Percentiles rank a stretch among this genome's conserved stretches.
phyloP scores from a whole-genome alignment of 1,140 invertebrate species.

The Drosophila hydei region DNA sequence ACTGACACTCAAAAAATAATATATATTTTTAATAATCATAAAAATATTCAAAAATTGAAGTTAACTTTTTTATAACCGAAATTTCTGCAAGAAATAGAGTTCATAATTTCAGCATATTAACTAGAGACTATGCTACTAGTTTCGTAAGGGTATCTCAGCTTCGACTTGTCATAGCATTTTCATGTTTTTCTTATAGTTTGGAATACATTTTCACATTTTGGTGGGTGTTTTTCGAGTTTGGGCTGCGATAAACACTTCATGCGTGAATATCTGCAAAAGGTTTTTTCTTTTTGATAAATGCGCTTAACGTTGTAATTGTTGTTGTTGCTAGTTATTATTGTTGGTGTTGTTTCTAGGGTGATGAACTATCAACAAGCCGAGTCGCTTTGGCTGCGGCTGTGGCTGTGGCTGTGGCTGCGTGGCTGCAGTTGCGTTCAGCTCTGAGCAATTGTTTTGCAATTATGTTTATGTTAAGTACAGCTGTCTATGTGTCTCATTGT shows the following conservation, averaged over 20 bases:
- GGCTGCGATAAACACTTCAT: slow-evolving; percentile 80
- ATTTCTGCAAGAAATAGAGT: too few relatives aligned
- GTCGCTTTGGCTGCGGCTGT: slow-evolving; percentile 17
- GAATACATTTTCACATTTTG: slow-evolving; percentile 62
- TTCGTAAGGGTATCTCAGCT: slow-evolving; percentile 22
- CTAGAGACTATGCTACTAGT: too few relatives aligned
- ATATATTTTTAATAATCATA: too few relatives aligned
- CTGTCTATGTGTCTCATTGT: slow-evolving; percentile 6
- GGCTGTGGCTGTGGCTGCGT: neutral
- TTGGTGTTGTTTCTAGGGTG: slow-evolving; percentile 45
- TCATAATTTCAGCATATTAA: too few relatives aligned
- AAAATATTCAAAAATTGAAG: too few relatives aligned
- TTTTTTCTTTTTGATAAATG: slow-evolving; percentile 58
- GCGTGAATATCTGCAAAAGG: slow-evolving; percentile 79
- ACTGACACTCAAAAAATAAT: too few relatives aligned
- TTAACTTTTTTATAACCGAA: too few relatives aligned
- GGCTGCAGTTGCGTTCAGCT: slow-evolving; percentile 20
- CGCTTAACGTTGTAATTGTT: slow-evolving; percentile 55
- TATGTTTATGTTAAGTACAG: slow-evolving; percentile 56
- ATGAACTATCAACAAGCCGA: slow-evolving; percentile 61
- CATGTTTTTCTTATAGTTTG: slow-evolving; percentile 32
- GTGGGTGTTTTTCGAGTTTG: slow-evolving; percentile 68
- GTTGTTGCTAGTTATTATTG: slow-evolving; percentile 28
- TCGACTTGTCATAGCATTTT: slow-evolving; percentile 13
- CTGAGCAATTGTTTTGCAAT: slow-evolving; percentile 71